Base-by-base conservation (phyloP, 1,140 invertebrate genomes). In the Caenorhabditis tropicalis region DNA sequence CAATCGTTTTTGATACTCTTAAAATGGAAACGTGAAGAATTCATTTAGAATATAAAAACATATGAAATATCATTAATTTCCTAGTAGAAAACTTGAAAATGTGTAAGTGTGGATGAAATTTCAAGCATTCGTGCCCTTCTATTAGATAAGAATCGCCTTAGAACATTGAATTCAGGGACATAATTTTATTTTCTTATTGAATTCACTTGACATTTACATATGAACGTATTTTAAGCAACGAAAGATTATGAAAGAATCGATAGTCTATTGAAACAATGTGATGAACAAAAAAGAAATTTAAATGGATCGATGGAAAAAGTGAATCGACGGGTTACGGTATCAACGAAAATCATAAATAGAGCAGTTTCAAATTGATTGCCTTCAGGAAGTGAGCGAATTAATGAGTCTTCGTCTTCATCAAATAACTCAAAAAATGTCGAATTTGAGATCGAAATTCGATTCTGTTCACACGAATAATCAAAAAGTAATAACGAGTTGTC, bases 161-260 rank as follows among this genome's bases (percentile, higher is more conserved):
- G n/a, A n/a, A n/a, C n/a, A n/a, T n/a, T n/a, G n/a, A n/a, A n/a
- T n/a, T n/a, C n/a, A n/a, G n/a, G n/a, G n/a, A n/a, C n/a, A n/a
- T n/a, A n/a, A n/a, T n/a, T n/a, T n/a, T n/a, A n/a, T n/a, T n/a
- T n/a, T n/a, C n/a, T 51, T 19, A 19, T 51, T 15, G 6, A 51
- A 51, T 19, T 51, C 19, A 10, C 10, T 51, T 3, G 7, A 3
- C 48, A 51, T 19, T 4, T 15, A 19, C 5, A 27, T n/a, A 24
- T 58, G 53, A 29, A 24, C 9, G 5, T 15, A 5, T 58, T 46
- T 74, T 2, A 3, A 74, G 65, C 65, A 74, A 74, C 65, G 15
- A 74, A 12, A 12, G 65, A 74, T 33, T 74, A 43, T 19, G 65
- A 74, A 46, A 39, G 65, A 74, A 74, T 74, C 12, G 65, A 74